Evolutionary conservation across 1,140 invertebrate species (phyloP).

Genomic region (Ctenoplectra terminalis): DNA sequence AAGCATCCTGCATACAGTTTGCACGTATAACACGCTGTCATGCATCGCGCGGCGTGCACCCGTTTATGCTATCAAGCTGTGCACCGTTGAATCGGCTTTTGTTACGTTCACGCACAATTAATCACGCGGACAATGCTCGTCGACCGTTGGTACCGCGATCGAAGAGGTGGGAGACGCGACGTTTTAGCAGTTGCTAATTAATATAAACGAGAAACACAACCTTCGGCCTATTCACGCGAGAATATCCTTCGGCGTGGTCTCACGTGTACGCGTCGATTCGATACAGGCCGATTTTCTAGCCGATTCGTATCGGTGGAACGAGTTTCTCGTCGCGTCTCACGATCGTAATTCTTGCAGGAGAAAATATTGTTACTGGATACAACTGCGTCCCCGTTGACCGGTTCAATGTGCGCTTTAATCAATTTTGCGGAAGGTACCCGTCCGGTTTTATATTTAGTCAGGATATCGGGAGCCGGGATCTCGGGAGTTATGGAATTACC

Average conservation of each 20-base stretch:
- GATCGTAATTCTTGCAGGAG: neutral
- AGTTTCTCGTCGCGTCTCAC: neutral
- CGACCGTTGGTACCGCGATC: neutral
- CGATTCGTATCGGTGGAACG: neutral
- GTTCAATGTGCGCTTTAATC: conserved; percentile 1
- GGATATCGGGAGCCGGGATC: neutral
- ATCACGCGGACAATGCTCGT: conserved; percentile 41
- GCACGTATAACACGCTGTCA: neutral
- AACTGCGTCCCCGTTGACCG: neutral
- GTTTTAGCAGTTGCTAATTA: conserved; percentile 52
- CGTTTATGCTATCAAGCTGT: neutral
- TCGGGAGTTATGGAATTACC: neutral
- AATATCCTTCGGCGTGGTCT: too few relatives aligned
- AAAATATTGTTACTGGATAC: neutral
- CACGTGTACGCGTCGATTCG: neutral
- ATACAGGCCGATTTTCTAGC: neutral
- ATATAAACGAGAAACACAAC: conserved; percentile 35
- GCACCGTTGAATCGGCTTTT: conserved; percentile 33
- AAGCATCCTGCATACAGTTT: neutral
- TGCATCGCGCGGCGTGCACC: neutral
- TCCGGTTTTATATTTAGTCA: neutral
- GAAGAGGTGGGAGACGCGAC: neutral
- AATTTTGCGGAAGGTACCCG: neutral
- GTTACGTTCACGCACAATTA: conserved; percentile 45
- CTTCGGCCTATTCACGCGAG: neutral